Evolutionary conservation across 2,113 vertebrate species (phyloP).

Genomic region (Harpagus bidentatus): DNA sequence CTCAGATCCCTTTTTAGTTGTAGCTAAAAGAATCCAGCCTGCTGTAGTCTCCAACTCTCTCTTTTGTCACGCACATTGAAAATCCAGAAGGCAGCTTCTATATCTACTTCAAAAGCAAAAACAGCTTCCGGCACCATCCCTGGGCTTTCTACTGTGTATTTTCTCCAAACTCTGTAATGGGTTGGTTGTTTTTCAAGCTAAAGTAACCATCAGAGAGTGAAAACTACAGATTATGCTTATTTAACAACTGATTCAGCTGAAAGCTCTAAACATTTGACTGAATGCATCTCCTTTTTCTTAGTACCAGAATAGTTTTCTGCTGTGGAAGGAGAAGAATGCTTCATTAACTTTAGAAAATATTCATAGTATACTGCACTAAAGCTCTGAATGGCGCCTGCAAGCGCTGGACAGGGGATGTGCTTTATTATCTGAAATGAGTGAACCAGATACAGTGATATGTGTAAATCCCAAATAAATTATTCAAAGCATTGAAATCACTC

Average conservation of each 20-base stretch:
- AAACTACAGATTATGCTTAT: not conserved
- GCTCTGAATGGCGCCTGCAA: not conserved
- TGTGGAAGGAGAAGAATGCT: not conserved
- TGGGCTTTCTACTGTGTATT: not conserved
- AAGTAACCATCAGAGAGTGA: not conserved
- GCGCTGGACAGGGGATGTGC: not conserved
- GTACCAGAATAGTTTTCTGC: not conserved
- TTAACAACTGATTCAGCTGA: not conserved
- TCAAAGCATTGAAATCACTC: not conserved
- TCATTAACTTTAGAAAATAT: not conserved
- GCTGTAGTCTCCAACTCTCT: not conserved
- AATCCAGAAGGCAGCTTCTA: not conserved
- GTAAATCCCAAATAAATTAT: not conserved
- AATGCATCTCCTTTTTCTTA: not conserved
- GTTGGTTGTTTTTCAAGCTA: not conserved
- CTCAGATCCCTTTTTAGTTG: slow-evolving; percentile 10
- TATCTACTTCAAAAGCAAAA: not conserved
- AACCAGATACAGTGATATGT: not conserved
- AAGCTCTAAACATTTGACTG: not conserved
- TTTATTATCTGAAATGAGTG: not conserved
- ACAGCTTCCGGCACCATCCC: not conserved
- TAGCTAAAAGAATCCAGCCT: slow-evolving; percentile 6
- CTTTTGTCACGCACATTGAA: not conserved
- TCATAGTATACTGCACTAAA: not conserved
- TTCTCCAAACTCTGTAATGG: not conserved